These are phyloP conservation scores for Bovichtus diacanthus DNA, from an alignment of 2,797 vertebrate species.

Conservation along the genomic window DNA sequence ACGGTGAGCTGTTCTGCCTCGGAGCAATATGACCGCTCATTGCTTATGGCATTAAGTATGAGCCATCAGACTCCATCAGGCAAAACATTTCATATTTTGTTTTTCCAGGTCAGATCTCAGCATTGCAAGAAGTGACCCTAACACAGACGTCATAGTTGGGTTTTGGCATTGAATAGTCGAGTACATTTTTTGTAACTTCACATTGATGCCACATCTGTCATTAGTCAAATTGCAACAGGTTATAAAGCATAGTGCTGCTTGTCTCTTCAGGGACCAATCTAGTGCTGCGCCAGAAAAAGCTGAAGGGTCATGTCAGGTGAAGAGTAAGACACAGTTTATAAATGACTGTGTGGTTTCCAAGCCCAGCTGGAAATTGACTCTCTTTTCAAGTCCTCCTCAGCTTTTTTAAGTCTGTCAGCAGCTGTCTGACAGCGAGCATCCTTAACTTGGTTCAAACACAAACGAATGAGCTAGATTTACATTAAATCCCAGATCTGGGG, in stretches of 20 bases:
- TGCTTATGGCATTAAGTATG: constrained; percentile 42
- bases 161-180: constrained; percentile 6
- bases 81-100: constrained; percentile 41
- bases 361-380: constrained; percentile 62
- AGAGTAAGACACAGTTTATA: constrained; percentile 53
- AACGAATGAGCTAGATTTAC: constrained; percentile 24
- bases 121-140: constrained; percentile 48
- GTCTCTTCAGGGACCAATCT: constrained; percentile 16
- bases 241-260: constrained; percentile 20
- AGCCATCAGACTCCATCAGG: constrained; percentile 44
- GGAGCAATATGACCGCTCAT: constrained; percentile 37
- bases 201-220: constrained; percentile 19
- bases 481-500: constrained; percentile 28
- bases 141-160: constrained; percentile 12
- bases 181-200: constrained; percentile 14
- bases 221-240: constrained; percentile 34
- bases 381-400: constrained; percentile 59
- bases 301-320: constrained; percentile 66
- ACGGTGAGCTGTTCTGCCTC: constrained; percentile 34
- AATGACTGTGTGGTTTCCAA: constrained; percentile 60
- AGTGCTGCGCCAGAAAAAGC: constrained; percentile 29
- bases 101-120: constrained; percentile 60
- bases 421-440: constrained; percentile 51
- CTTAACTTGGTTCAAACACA: constrained; percentile 43
- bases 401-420: constrained; percentile 52